A percentile compares a stretch with the other conserved stretches of the same genome.
Evolutionary conservation across 2,888 invertebrate genomes (phyloP).

Genomic region (Cyaniris semiargus): DNA sequence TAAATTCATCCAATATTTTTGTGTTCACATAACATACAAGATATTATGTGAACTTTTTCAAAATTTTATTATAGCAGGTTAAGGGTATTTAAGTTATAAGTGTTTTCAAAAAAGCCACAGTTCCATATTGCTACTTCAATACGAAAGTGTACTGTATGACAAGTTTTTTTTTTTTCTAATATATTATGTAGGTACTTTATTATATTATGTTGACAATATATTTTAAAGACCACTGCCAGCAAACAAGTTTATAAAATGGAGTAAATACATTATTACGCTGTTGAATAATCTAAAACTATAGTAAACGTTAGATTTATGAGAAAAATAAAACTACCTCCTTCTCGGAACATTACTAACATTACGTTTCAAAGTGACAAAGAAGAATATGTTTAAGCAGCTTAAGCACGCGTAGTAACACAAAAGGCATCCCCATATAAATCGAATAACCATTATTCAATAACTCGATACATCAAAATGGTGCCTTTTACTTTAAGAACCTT

Average conservation of each 20-base stretch:
- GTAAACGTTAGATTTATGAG: slow-evolving; percentile 72
- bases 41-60: slow-evolving; percentile 64
- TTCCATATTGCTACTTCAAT: slow-evolving; percentile 80
- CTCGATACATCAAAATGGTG: slow-evolving; percentile 43
- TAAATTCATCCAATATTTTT: slow-evolving; percentile 70
- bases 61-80: slow-evolving; percentile 66
- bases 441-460: slow-evolving; percentile 37
- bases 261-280: slow-evolving; percentile 67
- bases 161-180: slow-evolving; percentile 71
- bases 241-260: slow-evolving; percentile 74
- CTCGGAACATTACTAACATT: slow-evolving; percentile 64
- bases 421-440: slow-evolving; percentile 44
- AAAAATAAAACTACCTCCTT: slow-evolving; percentile 72
- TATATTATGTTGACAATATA: slow-evolving; percentile 73
- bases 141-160: slow-evolving; percentile 76
- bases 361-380: slow-evolving; percentile 64
- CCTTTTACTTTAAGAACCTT: slow-evolving; percentile 53
- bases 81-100: slow-evolving; percentile 76
- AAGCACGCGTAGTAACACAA: slow-evolving; percentile 51
- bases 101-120: slow-evolving; percentile 81
- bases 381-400: slow-evolving; percentile 56
- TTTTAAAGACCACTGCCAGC: slow-evolving; percentile 71
- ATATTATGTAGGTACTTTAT: slow-evolving; percentile 71
- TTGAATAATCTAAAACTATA: slow-evolving; percentile 78
- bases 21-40: slow-evolving; percentile 66